phyloP scores from a whole-genome alignment of 2,888 invertebrate species.

The Dasypolia templi region DNA sequence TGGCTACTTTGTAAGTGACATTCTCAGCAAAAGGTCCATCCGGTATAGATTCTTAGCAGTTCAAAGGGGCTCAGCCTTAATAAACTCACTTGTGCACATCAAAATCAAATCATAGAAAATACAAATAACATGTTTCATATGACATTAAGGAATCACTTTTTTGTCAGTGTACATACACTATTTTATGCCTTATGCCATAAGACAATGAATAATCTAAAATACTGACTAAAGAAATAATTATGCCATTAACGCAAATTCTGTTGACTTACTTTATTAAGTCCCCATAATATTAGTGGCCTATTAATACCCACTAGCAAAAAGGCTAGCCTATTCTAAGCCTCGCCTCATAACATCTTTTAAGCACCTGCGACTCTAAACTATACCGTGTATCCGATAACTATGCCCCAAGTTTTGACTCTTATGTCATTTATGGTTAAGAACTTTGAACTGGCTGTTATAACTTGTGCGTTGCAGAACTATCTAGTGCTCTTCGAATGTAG shows the following conservation, averaged over 20 bases:
- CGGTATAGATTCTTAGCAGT: neutral
- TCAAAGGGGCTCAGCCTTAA: constrained; percentile 33
- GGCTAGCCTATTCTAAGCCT: constrained; percentile 3
- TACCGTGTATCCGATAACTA: constrained; percentile 46
- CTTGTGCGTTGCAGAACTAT: constrained; percentile 51
- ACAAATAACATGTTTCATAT: neutral
- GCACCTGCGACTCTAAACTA: constrained; percentile 55
- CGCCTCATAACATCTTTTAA: constrained; percentile 22
- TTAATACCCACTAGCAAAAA: constrained; percentile 1
- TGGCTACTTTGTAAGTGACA: neutral
- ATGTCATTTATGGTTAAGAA: constrained; percentile 65
- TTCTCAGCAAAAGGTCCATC: constrained; percentile 17
- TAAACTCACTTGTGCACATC: constrained; percentile 36
- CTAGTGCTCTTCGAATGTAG: constrained; percentile 45
- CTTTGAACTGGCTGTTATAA: constrained; percentile 63
- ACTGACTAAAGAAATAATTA: neutral
- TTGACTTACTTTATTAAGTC: neutral
- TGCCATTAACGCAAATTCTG: neutral
- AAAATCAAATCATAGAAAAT: neutral
- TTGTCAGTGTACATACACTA: neutral
- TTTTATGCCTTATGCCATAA: too few species aligned
- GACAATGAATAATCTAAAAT: too few species aligned
- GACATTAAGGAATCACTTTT: neutral
- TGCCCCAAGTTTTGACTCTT: constrained; percentile 59
- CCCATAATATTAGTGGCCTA: neutral